Base-by-base conservation (phyloP, 2,113 vertebrate species). In the Phylloscopus whistleri region DNA sequence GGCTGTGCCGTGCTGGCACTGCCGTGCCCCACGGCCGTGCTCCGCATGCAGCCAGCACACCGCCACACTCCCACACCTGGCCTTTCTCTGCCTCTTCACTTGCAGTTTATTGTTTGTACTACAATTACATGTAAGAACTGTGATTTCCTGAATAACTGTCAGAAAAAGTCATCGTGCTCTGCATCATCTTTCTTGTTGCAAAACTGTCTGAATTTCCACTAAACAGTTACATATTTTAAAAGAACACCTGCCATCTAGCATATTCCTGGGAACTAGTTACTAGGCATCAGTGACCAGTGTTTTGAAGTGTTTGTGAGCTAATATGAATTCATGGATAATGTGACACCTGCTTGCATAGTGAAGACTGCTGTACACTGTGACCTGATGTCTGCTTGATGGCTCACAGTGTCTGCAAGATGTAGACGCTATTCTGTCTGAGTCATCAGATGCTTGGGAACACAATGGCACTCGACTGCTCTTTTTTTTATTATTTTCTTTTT, bases 201-300 rank as follows among this genome's bases (percentile, higher is more conserved):
- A 91, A 76, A 68, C 10, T 60, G 23, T 39, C 64, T 55, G 74
- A 73, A 91, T 96, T 97, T 94, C 55, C 68, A 79, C 43, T 89
- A 56, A 91, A 69, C 8, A 63, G n/a, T 66, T 88, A 77, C 2
- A 3, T 46, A 73, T 89, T 18, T 79, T 84, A 93, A 73, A 93
- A 94, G 90, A 67, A 88, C 22, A 93, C 26, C 66, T 93, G 21
- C 35, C 66, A 77, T 78, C 79, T 94, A 89, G 72, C 49, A 96
- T 52, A 24, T 75, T 94, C 13, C 22, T 52, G 87, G 66, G 77
- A 97, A 94, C 31, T 94, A 95, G 87, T 56, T 62, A 81, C 59
- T 76, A 86, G 51, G 48, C 33, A 86, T 72, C 19, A 83, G 70
- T 91, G 87, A 76, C 30, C 28, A 88, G 21, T 93, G 56, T 76